phyloP scores from a whole-genome alignment of 2,888 invertebrate species.

The Pyralis farinalis region DNA sequence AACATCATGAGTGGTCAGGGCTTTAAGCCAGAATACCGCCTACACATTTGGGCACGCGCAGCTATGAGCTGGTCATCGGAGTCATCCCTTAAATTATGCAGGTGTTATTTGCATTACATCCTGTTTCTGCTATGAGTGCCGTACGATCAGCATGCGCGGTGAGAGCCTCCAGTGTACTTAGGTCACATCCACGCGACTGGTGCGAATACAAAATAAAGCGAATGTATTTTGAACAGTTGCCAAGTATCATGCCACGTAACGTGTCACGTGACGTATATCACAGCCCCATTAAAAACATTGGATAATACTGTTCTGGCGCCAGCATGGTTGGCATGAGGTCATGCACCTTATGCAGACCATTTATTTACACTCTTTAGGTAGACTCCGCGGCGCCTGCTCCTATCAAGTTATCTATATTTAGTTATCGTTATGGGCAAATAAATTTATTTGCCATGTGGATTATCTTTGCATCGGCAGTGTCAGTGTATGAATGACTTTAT shows the following conservation, averaged over 20 bases:
- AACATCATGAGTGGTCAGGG: not conserved
- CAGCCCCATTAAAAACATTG: slow-evolving; percentile 61
- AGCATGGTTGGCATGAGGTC: slow-evolving; percentile 42
- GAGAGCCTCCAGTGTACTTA: slow-evolving; percentile 51
- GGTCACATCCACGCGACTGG: slow-evolving; percentile 43
- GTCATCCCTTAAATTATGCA: slow-evolving; percentile 7
- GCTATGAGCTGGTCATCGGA: not conserved
- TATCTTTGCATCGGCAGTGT: slow-evolving; percentile 31
- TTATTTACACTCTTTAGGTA: slow-evolving; percentile 40
- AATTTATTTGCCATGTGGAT: slow-evolving; percentile 38
- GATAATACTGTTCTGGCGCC: slow-evolving; percentile 36
- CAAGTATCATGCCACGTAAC: slow-evolving; percentile 15
- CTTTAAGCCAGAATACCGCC: slow-evolving; percentile 3
- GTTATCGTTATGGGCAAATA: slow-evolving; percentile 37
- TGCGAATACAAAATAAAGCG: slow-evolving; percentile 61
- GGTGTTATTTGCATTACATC: slow-evolving; percentile 2
- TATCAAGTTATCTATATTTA: slow-evolving; percentile 57
- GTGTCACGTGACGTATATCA: slow-evolving; percentile 22
- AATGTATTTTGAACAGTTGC: slow-evolving; percentile 35
- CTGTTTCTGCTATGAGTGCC: slow-evolving; percentile 3
- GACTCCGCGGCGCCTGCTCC: slow-evolving; percentile 57
- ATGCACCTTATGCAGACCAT: slow-evolving; percentile 55
- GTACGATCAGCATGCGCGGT: slow-evolving; percentile 35
- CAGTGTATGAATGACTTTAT: slow-evolving; percentile 49
- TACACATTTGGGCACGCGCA: not conserved